phyloP scores from a whole-genome alignment of 1,140 invertebrate genomes.

The Philopotamus ludificatus region DNA sequence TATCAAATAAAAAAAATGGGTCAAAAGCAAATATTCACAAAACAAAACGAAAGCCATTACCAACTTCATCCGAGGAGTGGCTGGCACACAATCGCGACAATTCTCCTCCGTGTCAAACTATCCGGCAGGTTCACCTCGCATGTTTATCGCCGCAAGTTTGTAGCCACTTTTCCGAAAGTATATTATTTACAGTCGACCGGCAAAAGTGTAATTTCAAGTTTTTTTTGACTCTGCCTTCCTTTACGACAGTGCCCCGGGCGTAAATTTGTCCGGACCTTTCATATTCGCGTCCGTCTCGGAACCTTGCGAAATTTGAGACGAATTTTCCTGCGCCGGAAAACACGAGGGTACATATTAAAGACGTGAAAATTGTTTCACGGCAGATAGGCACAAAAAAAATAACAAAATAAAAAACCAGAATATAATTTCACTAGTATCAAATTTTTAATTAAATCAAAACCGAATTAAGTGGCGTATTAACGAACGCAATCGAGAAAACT shows the following conservation, averaged over 20 bases:
- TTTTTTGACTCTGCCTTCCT: constrained; percentile 7
- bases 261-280: not conserved
- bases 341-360: too few relatives aligned
- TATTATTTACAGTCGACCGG: constrained; percentile 4
- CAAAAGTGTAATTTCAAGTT: constrained; percentile 8
- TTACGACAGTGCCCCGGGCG: not conserved
- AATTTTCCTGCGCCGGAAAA: too few relatives aligned
- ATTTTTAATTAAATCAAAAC: too few relatives aligned
- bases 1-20: too few relatives aligned
- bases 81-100: not conserved
- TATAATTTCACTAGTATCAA: too few relatives aligned
- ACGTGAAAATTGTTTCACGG: too few relatives aligned
- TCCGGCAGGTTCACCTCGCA: not conserved
- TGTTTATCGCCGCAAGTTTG: not conserved
- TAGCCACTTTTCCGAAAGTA: not conserved
- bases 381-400: too few relatives aligned
- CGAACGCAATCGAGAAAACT: too few relatives aligned
- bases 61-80: not conserved
- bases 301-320: too few relatives aligned
- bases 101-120: constrained; percentile 5
- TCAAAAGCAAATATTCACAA: not conserved
- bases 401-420: too few relatives aligned
- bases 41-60: not conserved
- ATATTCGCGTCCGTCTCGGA: not conserved
- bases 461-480: too few relatives aligned